Percentiles rank a stretch among this genome's conserved stretches.
These are phyloP conservation scores for Mastigias papua DNA, from an alignment of 30 jellyfish, hydroid and myxozoan genomes.

Conservation along the genomic window DNA sequence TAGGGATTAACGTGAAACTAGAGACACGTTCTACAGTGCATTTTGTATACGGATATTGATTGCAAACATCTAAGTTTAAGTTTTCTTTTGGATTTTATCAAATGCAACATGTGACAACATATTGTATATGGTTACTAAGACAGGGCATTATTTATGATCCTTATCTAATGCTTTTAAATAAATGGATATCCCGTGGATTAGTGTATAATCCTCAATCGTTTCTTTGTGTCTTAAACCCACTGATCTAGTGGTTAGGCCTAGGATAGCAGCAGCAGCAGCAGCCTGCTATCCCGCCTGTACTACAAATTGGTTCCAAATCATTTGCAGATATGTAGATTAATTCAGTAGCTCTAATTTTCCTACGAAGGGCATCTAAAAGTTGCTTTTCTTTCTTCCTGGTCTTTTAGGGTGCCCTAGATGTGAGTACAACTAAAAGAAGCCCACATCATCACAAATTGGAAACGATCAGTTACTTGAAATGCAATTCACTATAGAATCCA, in stretches of 20 bases:
- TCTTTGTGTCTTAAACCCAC: not conserved
- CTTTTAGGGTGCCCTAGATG: too few species aligned
- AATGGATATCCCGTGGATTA: conserved; percentile 10
- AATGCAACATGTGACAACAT: not conserved
- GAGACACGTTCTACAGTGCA: not conserved
- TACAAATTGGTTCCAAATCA: too few species aligned
- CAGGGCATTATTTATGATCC: conserved; percentile 12
- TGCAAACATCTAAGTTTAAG: conserved; percentile 1
- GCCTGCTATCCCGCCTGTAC: too few species aligned
- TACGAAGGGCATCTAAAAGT: too few species aligned
- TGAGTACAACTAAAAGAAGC: too few species aligned
- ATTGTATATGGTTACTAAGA: conserved; percentile 6
- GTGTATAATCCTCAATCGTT: not conserved
- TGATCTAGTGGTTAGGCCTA: too few species aligned
- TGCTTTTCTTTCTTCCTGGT: too few species aligned
- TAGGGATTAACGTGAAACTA: not conserved
- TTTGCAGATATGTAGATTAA: too few species aligned
- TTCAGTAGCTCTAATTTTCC: too few species aligned
- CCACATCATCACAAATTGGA: too few species aligned
- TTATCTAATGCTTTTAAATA: not conserved
- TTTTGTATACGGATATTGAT: not conserved
- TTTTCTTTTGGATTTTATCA: conserved; percentile 8
- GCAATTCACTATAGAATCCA: too few species aligned
- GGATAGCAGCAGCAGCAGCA: not conserved
- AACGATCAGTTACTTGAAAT: too few species aligned